Conservation (phyloP, 2,888 invertebrate genomes). For the Dicranocentrus wangi region DNA sequence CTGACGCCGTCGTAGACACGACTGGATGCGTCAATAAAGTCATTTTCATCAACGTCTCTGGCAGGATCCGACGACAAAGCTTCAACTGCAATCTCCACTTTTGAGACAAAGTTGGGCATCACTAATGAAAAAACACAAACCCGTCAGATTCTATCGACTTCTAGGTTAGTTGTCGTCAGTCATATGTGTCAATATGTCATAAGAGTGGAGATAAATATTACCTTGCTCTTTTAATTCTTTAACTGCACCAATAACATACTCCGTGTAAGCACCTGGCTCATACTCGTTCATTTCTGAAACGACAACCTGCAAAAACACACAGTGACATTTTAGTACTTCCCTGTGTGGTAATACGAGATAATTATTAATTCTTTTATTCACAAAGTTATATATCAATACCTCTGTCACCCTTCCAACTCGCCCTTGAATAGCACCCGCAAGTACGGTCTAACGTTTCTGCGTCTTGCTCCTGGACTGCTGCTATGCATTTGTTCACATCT, state of each 20-base stretch:
- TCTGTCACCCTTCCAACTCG: slow-evolving; percentile 94
- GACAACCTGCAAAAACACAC: slow-evolving; percentile 76
- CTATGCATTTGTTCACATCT: slow-evolving; percentile 97
- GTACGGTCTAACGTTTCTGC: slow-evolving; percentile 88
- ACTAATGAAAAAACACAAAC: slow-evolving; percentile 76
- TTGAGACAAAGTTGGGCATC: slow-evolving; percentile 96
- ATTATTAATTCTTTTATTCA: too few relatives aligned
- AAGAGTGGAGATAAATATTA: neutral
- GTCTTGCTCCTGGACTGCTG: slow-evolving; percentile 94
- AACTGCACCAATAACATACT: slow-evolving; percentile 94
- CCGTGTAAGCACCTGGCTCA: slow-evolving; percentile 96
- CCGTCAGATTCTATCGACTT: neutral
- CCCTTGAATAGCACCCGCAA: slow-evolving; percentile 94
- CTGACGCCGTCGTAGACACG: slow-evolving; percentile 97
- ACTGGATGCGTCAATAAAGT: slow-evolving; percentile 97
- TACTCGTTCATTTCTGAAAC: slow-evolving; percentile 99
- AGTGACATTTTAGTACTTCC: neutral
- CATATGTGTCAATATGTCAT: neutral
- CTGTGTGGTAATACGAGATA: neutral
- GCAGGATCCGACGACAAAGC: slow-evolving; percentile 86
- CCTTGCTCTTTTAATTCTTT: slow-evolving; percentile 92
- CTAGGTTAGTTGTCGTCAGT: too few relatives aligned
- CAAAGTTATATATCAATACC: too few relatives aligned
- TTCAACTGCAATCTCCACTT: slow-evolving; percentile 94
- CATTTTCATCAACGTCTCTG: slow-evolving; percentile 93